A percentile compares a stretch with the other conserved stretches of the same genome.
phyloP scores from a whole-genome alignment of 2,113 vertebrate genomes.

The western clawed frog (Xenopus tropicalis) region DNA sequence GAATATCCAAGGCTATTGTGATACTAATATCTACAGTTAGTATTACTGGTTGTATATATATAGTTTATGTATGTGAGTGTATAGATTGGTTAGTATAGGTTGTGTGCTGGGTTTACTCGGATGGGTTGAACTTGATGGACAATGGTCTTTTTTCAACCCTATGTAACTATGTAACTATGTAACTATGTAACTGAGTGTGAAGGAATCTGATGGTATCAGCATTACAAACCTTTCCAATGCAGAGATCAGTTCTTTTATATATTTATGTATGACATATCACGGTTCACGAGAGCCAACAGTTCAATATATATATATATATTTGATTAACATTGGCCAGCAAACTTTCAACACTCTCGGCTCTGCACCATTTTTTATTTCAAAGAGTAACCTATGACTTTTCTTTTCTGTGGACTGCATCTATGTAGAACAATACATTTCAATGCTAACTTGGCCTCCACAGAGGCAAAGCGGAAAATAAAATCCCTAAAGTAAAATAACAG shows the following conservation, averaged over 20 bases:
- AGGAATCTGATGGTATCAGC: slow-evolving; percentile 14
- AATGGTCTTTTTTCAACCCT: too few species aligned
- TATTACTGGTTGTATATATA: too few species aligned
- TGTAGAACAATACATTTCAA: slow-evolving; percentile 20
- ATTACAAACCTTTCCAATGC: not conserved
- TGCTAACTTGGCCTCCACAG: slow-evolving; percentile 4
- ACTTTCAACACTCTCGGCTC: slow-evolving; percentile 23
- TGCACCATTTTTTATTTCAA: slow-evolving; percentile 24
- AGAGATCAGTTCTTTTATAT: slow-evolving; percentile 25
- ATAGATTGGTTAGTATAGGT: too few species aligned
- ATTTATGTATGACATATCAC: slow-evolving; percentile 41
- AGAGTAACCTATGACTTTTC: slow-evolving; percentile 36
- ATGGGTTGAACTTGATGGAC: too few species aligned
- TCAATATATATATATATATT: slow-evolving; percentile 35
- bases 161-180: too few species aligned
- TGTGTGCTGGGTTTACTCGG: too few species aligned
- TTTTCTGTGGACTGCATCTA: slow-evolving; percentile 9
- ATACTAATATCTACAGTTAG: too few species aligned
- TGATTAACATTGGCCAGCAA: slow-evolving; percentile 28
- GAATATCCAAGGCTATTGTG: too few species aligned
- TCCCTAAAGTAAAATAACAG: slow-evolving; percentile 23
- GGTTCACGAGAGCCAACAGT: slow-evolving; percentile 20
- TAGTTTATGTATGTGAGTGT: too few species aligned
- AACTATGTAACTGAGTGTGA: too few species aligned
- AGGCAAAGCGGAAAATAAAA: slow-evolving; percentile 30